Percentiles rank a stretch among this genome's conserved stretches.
phyloP scores from a whole-genome alignment of 2,888 invertebrate genomes.

The Aporophyla nigra region DNA sequence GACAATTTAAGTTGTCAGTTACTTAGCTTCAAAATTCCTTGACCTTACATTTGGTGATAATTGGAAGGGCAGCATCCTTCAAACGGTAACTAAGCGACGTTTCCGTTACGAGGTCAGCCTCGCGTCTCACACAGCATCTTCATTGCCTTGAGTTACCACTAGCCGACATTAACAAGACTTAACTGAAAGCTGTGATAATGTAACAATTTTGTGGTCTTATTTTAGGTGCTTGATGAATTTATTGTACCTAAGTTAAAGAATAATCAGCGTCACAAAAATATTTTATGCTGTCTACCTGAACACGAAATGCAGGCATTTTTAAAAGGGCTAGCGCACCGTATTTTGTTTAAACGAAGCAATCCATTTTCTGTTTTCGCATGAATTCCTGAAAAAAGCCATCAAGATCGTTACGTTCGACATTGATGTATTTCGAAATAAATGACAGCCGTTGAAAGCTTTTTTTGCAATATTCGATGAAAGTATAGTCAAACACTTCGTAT shows the following conservation, averaged over 20 bases:
- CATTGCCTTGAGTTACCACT: not conserved
- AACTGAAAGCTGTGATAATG: not conserved
- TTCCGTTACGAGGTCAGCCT: constrained; percentile 2
- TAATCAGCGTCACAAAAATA: not conserved
- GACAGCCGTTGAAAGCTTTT: not conserved
- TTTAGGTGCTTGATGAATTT: not conserved
- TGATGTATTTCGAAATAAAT: not conserved
- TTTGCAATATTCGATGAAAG: not conserved
- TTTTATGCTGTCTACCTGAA: not conserved
- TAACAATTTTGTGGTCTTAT: not conserved
- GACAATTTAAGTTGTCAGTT: too few relatives aligned
- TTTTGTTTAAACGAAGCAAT: too few relatives aligned
- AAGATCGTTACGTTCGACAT: not conserved
- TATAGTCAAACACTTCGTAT: not conserved
- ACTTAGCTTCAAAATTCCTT: not conserved
- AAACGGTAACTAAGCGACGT: not conserved
- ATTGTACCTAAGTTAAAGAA: not conserved
- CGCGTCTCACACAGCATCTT: not conserved
- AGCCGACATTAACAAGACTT: not conserved
- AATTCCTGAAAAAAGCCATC: not conserved
- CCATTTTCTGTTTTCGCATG: not conserved
- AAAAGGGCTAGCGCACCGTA: not conserved
- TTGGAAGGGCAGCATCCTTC: not conserved
- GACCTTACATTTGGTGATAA: not conserved
- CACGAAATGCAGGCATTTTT: not conserved